Base-by-base conservation (phyloP, 1,140 invertebrate genomes). In the Venustaconcha ellipsiformis region DNA sequence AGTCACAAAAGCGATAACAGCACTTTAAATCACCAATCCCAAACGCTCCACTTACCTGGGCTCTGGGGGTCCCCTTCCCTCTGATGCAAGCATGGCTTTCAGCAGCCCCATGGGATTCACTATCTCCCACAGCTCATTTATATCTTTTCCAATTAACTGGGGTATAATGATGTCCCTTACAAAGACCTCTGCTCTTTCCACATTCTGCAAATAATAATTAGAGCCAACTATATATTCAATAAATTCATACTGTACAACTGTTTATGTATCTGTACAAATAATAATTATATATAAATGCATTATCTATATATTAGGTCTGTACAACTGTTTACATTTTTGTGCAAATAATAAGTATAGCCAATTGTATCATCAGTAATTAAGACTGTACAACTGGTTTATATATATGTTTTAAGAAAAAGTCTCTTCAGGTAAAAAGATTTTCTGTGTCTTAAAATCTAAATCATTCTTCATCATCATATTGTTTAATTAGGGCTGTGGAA, bases 81-180 rank as follows among this genome's bases (percentile, higher is more conserved):
- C 92, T 88, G 90, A 92, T 48, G 11, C 69, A 64, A 93, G 90
- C 88, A 95, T 90, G 5, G 92, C 90, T 58, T 91, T 90, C 5
- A 99, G 89, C 80, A 94, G 88, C 63, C 92, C 89, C 87, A 95
- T 92, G 0, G 97, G 96, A 77, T 97, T 91, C 68, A 93, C 89
- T 20, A 96, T 93, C 57, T 92, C 89, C 95, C 96, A 98, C 63
- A 97, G 91, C 57, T 90, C 89, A 83, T 93, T 93, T 1, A 98
- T 87, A 89, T 97, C 95, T 89, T 94, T 93, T 17, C 94, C 94
- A 87, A 93, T 93, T 37, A 98, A 89, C 84, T 94, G 94, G 15
- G 94, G 92, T 66, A 97, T 91, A 26, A 99, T 91, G 86, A 99
- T 96, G 88, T 99, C 97, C 70, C 94, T 90, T 8, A 98, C 92